A percentile compares a stretch with the other conserved stretches of the same genome.
Evolutionary conservation across 2,113 vertebrate species (phyloP).

Genomic region (Ammodytes dubius): DNA sequence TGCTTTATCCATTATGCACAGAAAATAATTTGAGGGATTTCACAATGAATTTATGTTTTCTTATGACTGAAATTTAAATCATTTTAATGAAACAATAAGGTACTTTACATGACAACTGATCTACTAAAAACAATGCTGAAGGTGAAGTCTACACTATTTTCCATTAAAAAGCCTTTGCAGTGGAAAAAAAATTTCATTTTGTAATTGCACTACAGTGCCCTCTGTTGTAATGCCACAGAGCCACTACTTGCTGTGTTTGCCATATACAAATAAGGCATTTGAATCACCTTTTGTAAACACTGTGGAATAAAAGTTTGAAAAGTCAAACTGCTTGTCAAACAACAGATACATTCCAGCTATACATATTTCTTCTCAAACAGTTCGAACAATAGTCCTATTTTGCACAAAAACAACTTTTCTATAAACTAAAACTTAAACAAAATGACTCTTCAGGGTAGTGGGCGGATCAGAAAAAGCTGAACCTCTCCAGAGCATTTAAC

Average conservation of each 20-base stretch:
- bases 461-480: slow-evolving; percentile 27
- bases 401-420: background rate
- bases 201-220: slow-evolving; percentile 21
- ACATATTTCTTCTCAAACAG: background rate
- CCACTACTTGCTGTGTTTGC: background rate
- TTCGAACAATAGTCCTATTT: background rate
- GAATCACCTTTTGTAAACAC: background rate
- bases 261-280: too few relatives aligned
- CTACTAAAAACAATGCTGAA: background rate
- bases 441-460: slow-evolving; percentile 7
- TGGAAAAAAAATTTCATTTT: background rate
- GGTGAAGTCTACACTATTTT: background rate
- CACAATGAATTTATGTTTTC: background rate
- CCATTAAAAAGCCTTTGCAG: background rate
- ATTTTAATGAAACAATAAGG: background rate
- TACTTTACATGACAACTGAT: background rate
- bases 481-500: slow-evolving; percentile 30
- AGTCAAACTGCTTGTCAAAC: background rate
- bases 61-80: background rate
- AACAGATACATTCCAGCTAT: background rate
- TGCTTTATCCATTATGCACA: background rate
- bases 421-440: too few relatives aligned
- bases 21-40: background rate
- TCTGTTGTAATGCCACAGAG: slow-evolving; percentile 21
- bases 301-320: background rate